Evolutionary conservation across 2,888 invertebrate genomes (phyloP).

Genomic region (Thumatha senex): DNA sequence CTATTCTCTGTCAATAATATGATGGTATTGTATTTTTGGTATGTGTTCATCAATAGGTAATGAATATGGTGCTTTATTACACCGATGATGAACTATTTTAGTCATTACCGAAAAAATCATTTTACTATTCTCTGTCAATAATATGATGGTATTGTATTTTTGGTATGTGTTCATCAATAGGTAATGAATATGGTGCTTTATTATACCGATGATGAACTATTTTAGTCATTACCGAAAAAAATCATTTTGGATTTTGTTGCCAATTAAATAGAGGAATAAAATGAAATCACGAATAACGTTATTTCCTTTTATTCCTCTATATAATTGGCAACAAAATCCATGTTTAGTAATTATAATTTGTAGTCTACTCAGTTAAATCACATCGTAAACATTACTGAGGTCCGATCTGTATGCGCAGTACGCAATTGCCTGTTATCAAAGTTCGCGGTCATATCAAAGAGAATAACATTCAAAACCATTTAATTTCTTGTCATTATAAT

Average conservation of each 20-base stretch:
- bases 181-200: no score
- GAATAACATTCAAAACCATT: conserved; percentile 47
- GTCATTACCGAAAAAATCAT: no score
- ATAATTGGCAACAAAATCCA: conserved; percentile 51
- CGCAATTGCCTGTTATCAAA: conserved; percentile 55
- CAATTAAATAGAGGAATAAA: conserved; percentile 60
- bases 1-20: no score
- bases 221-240: no score
- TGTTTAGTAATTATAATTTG: conserved; percentile 68
- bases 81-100: no score
- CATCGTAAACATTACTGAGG: conserved; percentile 51
- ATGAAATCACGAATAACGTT: conserved; percentile 13
- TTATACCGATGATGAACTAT: no score
- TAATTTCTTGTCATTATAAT: conserved; percentile 48
- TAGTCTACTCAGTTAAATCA: conserved; percentile 59
- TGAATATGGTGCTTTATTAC: no score
- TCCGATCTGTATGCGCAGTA: conserved; percentile 48
- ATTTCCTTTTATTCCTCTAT: conserved; percentile 57
- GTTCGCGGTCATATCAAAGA: conserved; percentile 68
- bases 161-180: no score
- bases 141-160: no score
- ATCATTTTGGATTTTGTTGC: conserved; percentile 54
- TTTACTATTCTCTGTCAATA: no score
- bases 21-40: no score
- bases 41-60: no score